Percentiles rank a stretch among this genome's conserved stretches.
These are phyloP conservation scores for Rhynchotus rufescens DNA, from an alignment of 2,797 vertebrate genomes.

Conservation along the genomic window DNA sequence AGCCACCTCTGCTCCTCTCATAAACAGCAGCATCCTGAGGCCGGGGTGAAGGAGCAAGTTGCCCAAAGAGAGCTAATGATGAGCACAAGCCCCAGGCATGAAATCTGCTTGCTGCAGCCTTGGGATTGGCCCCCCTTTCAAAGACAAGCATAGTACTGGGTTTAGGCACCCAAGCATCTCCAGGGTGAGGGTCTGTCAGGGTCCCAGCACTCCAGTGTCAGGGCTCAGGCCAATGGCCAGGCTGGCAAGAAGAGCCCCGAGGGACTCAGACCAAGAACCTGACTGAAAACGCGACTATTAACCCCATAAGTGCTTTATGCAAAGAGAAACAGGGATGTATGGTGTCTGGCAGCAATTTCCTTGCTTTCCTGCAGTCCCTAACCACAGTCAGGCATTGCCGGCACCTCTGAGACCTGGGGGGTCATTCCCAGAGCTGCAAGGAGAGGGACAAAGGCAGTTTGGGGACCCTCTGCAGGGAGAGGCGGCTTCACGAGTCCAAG, in stretches of 20 bases:
- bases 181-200: rapidly evolving
- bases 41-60: not conserved
- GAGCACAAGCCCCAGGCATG: not conserved
- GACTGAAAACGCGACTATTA: not conserved
- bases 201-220: not conserved
- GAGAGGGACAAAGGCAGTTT: not conserved
- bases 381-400: rapidly evolving
- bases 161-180: not conserved
- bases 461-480: not conserved
- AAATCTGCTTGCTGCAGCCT: not conserved
- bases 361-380: not conserved
- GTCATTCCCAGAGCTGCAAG: not conserved
- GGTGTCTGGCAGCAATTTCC: not conserved
- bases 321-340: not conserved
- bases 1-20: not conserved
- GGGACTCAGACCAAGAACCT: not conserved
- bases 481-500: not conserved
- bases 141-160: not conserved
- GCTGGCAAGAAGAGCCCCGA: not conserved
- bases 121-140: not conserved
- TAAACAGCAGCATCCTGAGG: not conserved
- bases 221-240: not conserved
- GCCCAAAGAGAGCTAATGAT: not conserved
- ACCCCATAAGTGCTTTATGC: not conserved
- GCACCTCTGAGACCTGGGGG: not conserved